A percentile compares a stretch with the other conserved stretches of the same genome.
Conservation (phyloP, 2,797 vertebrate genomes). For the Pelodytes ibericus region DNA sequence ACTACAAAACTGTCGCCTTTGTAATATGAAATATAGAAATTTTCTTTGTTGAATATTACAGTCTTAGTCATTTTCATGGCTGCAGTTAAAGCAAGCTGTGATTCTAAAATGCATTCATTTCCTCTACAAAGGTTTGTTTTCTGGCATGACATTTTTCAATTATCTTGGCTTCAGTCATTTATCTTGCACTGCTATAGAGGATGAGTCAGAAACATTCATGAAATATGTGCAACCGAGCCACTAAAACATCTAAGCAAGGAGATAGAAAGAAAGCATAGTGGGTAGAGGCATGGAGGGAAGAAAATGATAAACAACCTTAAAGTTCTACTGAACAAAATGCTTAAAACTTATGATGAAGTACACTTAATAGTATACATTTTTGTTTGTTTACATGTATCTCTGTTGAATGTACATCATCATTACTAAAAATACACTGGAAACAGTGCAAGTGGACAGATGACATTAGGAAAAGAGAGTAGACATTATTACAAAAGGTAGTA, state of each 20-base stretch:
- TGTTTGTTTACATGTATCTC: too few relatives aligned
- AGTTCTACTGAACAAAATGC: too few relatives aligned
- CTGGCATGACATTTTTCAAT: conserved; percentile 31
- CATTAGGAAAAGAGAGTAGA: too few relatives aligned
- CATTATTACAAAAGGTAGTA: too few relatives aligned
- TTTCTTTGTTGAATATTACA: background rate
- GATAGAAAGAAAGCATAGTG: too few relatives aligned
- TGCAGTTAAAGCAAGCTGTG: conserved; percentile 7
- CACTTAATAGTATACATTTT: too few relatives aligned
- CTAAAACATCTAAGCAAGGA: conserved; percentile 20
- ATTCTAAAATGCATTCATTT: conserved; percentile 2
- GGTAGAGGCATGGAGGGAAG: too few relatives aligned
- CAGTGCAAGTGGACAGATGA: too few relatives aligned
- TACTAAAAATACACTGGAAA: too few relatives aligned
- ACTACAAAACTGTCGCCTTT: background rate
- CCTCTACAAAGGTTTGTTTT: conserved; percentile 11
- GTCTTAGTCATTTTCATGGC: background rate
- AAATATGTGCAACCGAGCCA: conserved; percentile 21
- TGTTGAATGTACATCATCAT: too few relatives aligned
- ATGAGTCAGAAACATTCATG: conserved; percentile 16
- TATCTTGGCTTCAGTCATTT: conserved; percentile 5
- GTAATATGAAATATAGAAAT: background rate
- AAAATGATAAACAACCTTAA: too few relatives aligned
- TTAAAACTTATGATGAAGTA: too few relatives aligned
- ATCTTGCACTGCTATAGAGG: conserved; percentile 6